These are phyloP conservation scores for Hepsetus odoe DNA, from an alignment of 2,113 vertebrate species.

Conservation along the genomic window DNA sequence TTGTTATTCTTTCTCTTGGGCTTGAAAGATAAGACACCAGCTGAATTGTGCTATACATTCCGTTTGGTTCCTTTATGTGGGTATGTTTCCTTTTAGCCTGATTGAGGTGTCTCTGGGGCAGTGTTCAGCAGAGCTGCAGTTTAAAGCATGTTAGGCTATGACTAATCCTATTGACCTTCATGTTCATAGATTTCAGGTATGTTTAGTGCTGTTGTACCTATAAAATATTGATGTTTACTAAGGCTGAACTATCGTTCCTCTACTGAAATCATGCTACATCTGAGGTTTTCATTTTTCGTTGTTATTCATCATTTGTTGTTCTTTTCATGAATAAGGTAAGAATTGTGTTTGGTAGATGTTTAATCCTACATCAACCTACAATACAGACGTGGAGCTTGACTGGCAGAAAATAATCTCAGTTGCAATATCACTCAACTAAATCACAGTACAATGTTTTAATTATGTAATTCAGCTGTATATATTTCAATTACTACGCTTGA, in stretches of 20 bases:
- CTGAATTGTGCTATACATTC: constrained; percentile 37
- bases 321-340: too few species aligned
- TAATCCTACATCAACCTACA: neutral
- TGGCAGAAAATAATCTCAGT: neutral
- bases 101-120: constrained; percentile 37
- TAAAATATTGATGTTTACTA: neutral
- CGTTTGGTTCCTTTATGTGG: constrained; percentile 22
- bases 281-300: too few species aligned
- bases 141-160: constrained; percentile 42
- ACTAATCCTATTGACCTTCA: constrained; percentile 7
- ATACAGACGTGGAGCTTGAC: too few species aligned
- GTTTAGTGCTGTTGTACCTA: neutral
- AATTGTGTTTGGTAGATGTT: too few species aligned
- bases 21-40: constrained; percentile 15
- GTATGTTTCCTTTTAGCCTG: constrained; percentile 35
- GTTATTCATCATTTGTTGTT: too few species aligned
- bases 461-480: neutral
- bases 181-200: constrained; percentile 26
- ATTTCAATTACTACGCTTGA: neutral
- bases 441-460: neutral
- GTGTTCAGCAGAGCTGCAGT: constrained; percentile 27
- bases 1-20: constrained; percentile 18
- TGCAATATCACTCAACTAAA: neutral
- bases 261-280: neutral
- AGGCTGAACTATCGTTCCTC: neutral